Base-by-base conservation (phyloP, 2,113 vertebrate species). In the Canis aureus region DNA sequence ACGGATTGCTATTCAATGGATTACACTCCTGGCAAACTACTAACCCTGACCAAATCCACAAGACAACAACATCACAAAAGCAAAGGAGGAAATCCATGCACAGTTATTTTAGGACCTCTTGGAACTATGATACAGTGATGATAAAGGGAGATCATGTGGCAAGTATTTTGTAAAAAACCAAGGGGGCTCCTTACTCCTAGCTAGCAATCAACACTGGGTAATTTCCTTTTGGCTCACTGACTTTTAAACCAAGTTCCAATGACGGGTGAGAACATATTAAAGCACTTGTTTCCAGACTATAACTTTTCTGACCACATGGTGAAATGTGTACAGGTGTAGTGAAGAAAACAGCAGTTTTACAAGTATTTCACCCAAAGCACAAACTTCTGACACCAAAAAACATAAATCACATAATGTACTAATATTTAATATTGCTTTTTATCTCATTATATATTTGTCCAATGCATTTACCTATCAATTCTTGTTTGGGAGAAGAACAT, bases 21-120 rank as follows among this genome's bases (percentile, higher is more conserved):
- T 85, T 97, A 95, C 97, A 98, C 97, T 97, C 98, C 98, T 95
- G 97, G 98, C 97, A 98, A 98, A 98, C 97, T 96, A 98, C 94
- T 98, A 93, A 98, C 93, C 97, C 98, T 89, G 97, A 98, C 98
- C 25, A 0, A 97, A 98, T 98, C 98, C 98, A 98, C 98, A 93
- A 94, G 98, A 98, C 98, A 95, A 84, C 89, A 97, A 97, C 97
- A 97, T 95, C 98, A 98, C 98, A 96, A 98, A 97, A 96, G 97
- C 98, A 96, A 74, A 97, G 97, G 97, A 98, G 96, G 95, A 95
- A 98, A 98, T 98, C 97, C 98, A 99, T 99, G 99, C 99, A 98
- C 97, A 97, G 98, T 74, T 98, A 98, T 93, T 98, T 98, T 90
- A 98, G 89, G 97, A 98, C 96, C 98, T 98, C 43, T 89, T 97